A percentile compares a stretch with the other conserved stretches of the same genome.
Conservation (phyloP, 2,888 invertebrate species). For the Cancer borealis region DNA sequence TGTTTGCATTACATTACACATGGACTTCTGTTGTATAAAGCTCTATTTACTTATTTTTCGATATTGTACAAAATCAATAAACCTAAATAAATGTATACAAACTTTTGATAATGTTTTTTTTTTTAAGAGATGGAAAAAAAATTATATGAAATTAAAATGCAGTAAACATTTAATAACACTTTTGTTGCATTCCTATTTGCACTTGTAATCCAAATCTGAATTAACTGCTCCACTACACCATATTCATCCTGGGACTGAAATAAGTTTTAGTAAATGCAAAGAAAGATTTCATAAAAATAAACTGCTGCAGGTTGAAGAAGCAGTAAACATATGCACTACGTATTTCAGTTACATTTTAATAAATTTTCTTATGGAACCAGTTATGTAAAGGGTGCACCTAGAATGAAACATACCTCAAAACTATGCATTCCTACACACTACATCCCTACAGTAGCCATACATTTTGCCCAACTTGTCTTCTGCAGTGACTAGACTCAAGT, state of each 20-base stretch:
- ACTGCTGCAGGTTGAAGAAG: not conserved
- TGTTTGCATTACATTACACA: conserved; percentile 25
- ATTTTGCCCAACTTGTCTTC: conserved; percentile 60
- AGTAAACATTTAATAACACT: not conserved
- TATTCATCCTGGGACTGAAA: not conserved
- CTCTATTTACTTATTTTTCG: not conserved
- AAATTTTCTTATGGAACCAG: conserved; percentile 11
- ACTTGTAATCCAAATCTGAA: not conserved
- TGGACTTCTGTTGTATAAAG: not conserved
- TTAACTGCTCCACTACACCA: not conserved
- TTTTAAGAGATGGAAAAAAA: not conserved
- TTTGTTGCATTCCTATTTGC: not conserved
- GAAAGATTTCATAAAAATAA: not conserved
- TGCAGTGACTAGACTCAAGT: conserved; percentile 67
- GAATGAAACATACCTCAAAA: not conserved
- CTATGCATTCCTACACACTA: conserved; percentile 33
- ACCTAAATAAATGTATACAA: not conserved
- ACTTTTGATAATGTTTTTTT: not conserved
- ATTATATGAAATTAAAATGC: not conserved
- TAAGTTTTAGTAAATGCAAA: conserved; percentile 18
- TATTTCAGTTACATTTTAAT: not conserved
- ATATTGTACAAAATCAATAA: not conserved
- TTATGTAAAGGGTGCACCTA: not conserved
- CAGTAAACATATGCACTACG: conserved; percentile 18
- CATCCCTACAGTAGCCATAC: conserved; percentile 47